Base-by-base conservation (phyloP, 2,797 vertebrate species). In the Muscicapa comitata region DNA sequence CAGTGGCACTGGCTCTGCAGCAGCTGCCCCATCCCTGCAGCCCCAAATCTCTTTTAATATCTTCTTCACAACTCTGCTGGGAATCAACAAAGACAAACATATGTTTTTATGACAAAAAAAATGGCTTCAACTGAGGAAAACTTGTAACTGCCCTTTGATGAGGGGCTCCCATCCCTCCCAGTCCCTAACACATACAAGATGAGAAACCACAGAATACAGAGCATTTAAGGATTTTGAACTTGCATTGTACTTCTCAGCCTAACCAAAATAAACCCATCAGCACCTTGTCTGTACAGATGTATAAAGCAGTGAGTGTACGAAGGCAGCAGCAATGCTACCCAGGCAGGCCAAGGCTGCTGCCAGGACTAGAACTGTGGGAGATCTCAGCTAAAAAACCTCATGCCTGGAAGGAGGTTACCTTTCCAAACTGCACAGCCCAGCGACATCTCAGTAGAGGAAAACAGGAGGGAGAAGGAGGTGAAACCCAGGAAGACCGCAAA, bases 141-240 rank as follows among this genome's bases (percentile, higher is more conserved):
- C 38, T 26, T 75, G 0, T 20, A 73, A 57, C 24, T 25, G 15
- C 24, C 20, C 19, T 76, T 37, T 5, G 1, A 12, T 10, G 11
- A 38, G 25, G 14, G 48, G 19, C 28, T 43, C 35, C 25, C 25
- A 59, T 20, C 6, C 8, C 2, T 2, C 9, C 9, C 33, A 45
- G 18, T 53, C 17, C 35, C 35, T 67, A 74, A 37, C 0, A 1
- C 0, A 0, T 8, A 24, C 26, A 92, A 75, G 38, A 58, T 16
- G 28, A 54, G 26, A 63, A 86, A 68, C 26, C 33, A 53, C 3
- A 1, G 26, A 77, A 25, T 15, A 31, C 2, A 8, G 35, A 57
- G 38, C 50, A 33, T 47, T 57, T 61, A 26, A 40, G 2, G 4
- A 61, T 33, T 72, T 20, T 65, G n/a, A 67, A 33, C 29, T 55